Base-by-base conservation (phyloP, 2,888 invertebrate species). In the Dolichomitus sp. region DNA sequence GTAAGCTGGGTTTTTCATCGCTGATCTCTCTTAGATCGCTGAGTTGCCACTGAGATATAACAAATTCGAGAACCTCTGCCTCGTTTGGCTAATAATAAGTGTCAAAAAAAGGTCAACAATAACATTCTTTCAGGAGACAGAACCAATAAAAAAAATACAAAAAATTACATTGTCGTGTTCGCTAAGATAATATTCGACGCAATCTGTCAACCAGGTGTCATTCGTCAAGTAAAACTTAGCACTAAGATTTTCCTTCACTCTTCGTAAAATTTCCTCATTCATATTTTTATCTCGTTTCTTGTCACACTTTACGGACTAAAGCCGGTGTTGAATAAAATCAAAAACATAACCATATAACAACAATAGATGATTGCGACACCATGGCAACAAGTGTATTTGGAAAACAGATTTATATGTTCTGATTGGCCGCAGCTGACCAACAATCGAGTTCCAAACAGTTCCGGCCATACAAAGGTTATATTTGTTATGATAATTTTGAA, bases 41-140 rank as follows among this genome's bases (percentile, higher is more conserved):
- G 4, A 96, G 91, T 61, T 96, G 91, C 97, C 96, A 97, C 89
- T 97, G 97, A 78, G 95, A 95, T 86, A 94, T 95, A 0, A 95
- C 96, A 89, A 95, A 95, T 70, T 92, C 92, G 87, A 95, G 94
- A 73, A 96, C 93, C 30, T 95, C 94, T n/a, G 93, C 89, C 80
- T 94, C 90, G 27, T 92, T 94, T n/a, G 87, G 66, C 89, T 89
- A 42, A 70, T 57, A 33, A 70, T 50, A 54, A 19, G 57, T 14
- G 23, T 54, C 27, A 63, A 54, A n/a, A 65, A 68, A 61, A 57
- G 17, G 12, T 69, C 52, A 30, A 65, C 61, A 65, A 61, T 63
- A n/a, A 66, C 33, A 37, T 30, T 23, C 50, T 14, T n/a, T 19
- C 23, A 61, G 65, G 23, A 9, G 50, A 19, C 52, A 23, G 61